A percentile compares a stretch with the other conserved stretches of the same genome.
These are phyloP conservation scores for Thysanoteuthis rhombus DNA, from an alignment of 2,888 invertebrate species.

Conservation along the genomic window DNA sequence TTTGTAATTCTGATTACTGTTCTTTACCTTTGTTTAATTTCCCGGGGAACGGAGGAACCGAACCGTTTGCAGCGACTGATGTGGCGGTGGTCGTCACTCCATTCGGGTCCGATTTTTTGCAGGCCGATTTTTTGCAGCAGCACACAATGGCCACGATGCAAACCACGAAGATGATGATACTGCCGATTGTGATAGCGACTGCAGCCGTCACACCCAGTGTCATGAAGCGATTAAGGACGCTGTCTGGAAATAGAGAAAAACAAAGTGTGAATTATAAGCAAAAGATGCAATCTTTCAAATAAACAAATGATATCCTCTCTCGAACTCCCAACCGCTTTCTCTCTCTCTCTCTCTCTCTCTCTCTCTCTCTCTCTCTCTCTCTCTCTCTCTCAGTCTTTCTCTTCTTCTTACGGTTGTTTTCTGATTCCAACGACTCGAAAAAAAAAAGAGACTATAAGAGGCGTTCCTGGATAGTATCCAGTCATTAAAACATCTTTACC, in stretches of 20 bases:
- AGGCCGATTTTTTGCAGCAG: slow-evolving; percentile 57
- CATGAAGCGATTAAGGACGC: slow-evolving; percentile 54
- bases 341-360: too few species aligned
- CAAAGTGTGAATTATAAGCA: not conserved
- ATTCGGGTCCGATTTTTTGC: slow-evolving; percentile 49
- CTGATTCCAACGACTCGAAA: too few species aligned
- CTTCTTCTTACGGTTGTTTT: too few species aligned
- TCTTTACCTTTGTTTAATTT: slow-evolving; percentile 34
- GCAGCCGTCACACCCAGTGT: slow-evolving; percentile 65
- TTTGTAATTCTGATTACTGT: not conserved
- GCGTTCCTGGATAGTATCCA: too few species aligned
- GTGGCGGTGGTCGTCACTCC: slow-evolving; percentile 44
- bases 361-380: too few species aligned
- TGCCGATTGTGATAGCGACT: slow-evolving; percentile 64
- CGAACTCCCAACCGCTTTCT: too few species aligned
- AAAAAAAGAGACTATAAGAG: too few species aligned
- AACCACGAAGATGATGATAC: slow-evolving; percentile 61
- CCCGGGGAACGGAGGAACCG: slow-evolving; percentile 32
- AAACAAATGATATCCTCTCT: too few species aligned
- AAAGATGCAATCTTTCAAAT: not conserved
- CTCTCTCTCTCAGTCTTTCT: too few species aligned
- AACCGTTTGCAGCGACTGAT: slow-evolving; percentile 48
- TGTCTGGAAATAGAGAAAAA: slow-evolving; percentile 46
- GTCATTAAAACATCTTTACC: too few species aligned
- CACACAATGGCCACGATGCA: slow-evolving; percentile 61